phyloP scores from a whole-genome alignment of 2,888 invertebrate genomes.

The Lepidochrysops patricia region DNA sequence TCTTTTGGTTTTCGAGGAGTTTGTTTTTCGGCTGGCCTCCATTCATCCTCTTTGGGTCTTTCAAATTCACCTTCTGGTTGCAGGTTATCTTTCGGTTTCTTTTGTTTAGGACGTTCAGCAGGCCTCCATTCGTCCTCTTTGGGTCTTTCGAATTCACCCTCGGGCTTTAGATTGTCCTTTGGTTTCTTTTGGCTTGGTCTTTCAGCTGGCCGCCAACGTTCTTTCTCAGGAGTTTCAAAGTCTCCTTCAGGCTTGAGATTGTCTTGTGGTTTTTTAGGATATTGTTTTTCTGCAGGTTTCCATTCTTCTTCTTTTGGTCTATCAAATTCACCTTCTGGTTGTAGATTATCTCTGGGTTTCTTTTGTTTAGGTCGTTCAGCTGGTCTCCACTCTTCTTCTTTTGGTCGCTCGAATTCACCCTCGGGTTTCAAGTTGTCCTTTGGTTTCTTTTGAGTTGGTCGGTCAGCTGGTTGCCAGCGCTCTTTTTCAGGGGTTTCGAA shows the following conservation, averaged over 20 bases:
- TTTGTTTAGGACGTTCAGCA: constrained; percentile 54
- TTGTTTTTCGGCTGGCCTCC: constrained; percentile 53
- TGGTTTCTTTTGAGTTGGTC: constrained; percentile 46
- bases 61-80: constrained; percentile 66
- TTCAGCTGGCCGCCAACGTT: constrained; percentile 48
- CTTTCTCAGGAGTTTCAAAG: no score
- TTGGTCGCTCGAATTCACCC: constrained; percentile 60
- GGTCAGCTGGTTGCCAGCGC: constrained; percentile 36
- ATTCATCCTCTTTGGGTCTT: constrained; percentile 36
- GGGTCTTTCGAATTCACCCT: constrained; percentile 70
- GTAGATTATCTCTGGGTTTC: constrained; percentile 42
- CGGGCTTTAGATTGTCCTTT: constrained; percentile 57
- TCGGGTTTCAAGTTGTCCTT: constrained; percentile 73
- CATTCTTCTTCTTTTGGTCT: constrained; percentile 64
- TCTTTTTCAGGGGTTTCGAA: constrained; percentile 39
- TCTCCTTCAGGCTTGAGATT: no score
- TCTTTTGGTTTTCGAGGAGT: constrained; percentile 55
- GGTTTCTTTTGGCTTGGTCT: no score
- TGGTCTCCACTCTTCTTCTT: constrained; percentile 41
- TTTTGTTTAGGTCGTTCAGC: no score
- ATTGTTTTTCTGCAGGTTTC: constrained; percentile 47
- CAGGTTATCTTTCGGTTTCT: constrained; percentile 60
- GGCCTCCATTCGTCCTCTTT: constrained; percentile 40
- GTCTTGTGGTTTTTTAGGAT: no score
- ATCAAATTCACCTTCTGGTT: constrained; percentile 76